These are phyloP conservation scores for Eulacestoma nigropectus DNA, from an alignment of 2,113 vertebrate species.

Conservation along the genomic window DNA sequence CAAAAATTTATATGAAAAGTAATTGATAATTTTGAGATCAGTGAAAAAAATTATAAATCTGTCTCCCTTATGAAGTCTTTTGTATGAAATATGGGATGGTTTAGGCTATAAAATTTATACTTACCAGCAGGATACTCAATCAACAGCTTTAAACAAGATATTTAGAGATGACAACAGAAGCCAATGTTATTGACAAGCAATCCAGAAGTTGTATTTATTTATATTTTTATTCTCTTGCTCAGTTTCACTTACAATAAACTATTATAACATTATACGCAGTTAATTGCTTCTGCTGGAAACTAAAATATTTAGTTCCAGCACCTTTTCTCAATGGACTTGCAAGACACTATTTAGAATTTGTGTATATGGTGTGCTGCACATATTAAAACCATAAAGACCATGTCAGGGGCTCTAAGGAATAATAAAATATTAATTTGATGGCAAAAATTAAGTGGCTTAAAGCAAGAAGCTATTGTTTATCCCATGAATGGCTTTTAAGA, in stretches of 20 bases:
- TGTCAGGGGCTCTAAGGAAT: conserved; percentile 75
- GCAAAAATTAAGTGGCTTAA: conserved; percentile 84
- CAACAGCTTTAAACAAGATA: conserved; percentile 47
- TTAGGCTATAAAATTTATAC: conserved; percentile 54
- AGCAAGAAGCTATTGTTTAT: conserved; percentile 76
- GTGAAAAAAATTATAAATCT: conserved; percentile 67
- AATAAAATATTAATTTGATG: conserved; percentile 86
- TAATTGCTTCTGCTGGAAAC: conserved; percentile 67
- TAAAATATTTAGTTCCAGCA: conserved; percentile 71
- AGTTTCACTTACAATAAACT: conserved; percentile 40
- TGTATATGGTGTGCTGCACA: conserved; percentile 70
- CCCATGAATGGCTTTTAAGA: conserved; percentile 76
- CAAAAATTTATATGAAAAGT: conserved; percentile 65
- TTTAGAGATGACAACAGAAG: conserved; percentile 1
- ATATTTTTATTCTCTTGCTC: conserved; percentile 25
- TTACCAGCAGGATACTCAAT: conserved; percentile 56
- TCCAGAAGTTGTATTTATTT: conserved; percentile 15
- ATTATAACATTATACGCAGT: conserved; percentile 14
- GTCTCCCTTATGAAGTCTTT: conserved; percentile 50
- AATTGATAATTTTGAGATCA: conserved; percentile 71
- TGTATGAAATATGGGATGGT: conserved; percentile 57
- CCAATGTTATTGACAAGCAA: not conserved
- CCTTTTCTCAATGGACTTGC: conserved; percentile 54
- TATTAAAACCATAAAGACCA: conserved; percentile 77
- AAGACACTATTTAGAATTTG: conserved; percentile 70